Evolutionary conservation across 2,888 invertebrate species (phyloP).

Genomic region (Mellilla xanthometata): DNA sequence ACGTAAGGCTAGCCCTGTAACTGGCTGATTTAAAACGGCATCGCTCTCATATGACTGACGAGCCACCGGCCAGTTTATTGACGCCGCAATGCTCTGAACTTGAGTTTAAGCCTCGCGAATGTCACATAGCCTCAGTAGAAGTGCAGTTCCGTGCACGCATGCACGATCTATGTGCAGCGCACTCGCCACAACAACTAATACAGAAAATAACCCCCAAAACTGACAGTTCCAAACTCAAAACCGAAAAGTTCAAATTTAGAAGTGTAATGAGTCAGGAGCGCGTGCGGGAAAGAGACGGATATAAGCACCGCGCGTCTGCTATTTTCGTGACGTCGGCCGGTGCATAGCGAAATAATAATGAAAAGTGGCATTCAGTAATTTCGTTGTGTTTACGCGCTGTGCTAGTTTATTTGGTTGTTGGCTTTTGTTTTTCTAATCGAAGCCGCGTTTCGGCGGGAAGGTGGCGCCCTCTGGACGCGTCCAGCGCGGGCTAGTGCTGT

Average conservation of each 20-base stretch:
- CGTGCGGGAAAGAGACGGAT: constrained; percentile 66
- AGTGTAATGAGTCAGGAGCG: constrained; percentile 49
- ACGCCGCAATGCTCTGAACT: constrained; percentile 73
- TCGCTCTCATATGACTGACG: constrained; percentile 50
- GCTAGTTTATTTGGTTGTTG: constrained; percentile 74
- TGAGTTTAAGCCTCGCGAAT: constrained; percentile 75
- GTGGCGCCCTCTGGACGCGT: constrained; percentile 62
- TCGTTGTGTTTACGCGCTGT: constrained; percentile 81
- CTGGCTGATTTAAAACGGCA: constrained; percentile 60
- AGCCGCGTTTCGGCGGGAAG: constrained; percentile 23
- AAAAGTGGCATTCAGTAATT: constrained; percentile 81
- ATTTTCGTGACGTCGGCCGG: constrained; percentile 74
- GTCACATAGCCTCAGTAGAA: constrained; percentile 77
- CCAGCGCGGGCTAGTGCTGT: constrained; percentile 51
- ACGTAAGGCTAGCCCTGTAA: constrained; percentile 29
- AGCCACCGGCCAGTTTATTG: constrained; percentile 64
- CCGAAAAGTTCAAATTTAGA: constrained; percentile 62
- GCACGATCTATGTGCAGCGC: constrained; percentile 51
- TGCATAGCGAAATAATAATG: constrained; percentile 81
- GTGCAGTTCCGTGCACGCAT: constrained; percentile 65
- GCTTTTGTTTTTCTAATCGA: constrained; percentile 47
- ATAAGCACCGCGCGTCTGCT: constrained; percentile 56
- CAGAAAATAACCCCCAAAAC: constrained; percentile 41
- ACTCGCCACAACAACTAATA: constrained; percentile 36
- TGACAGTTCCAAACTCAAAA: constrained; percentile 56